Conservation (phyloP, 2,113 vertebrate species). For the Odontophorus gujanensis region DNA sequence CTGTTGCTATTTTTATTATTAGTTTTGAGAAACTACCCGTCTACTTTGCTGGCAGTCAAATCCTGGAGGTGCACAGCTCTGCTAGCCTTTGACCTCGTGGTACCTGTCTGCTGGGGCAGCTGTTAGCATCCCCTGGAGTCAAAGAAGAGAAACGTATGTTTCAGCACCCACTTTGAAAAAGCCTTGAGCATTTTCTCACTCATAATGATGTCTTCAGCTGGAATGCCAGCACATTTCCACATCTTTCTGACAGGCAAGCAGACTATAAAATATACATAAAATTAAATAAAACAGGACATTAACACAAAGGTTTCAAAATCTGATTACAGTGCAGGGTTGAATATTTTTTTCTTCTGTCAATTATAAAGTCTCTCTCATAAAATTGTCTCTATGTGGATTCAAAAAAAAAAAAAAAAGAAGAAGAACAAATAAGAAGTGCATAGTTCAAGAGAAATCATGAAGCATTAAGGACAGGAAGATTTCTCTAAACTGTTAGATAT, state of each 20-base stretch:
- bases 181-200: slow-evolving; percentile 77
- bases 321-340: slow-evolving; percentile 50
- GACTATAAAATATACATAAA: slow-evolving; percentile 78
- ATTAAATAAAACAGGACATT: slow-evolving; percentile 81
- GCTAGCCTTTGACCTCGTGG: slow-evolving; percentile 65
- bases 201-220: slow-evolving; percentile 77
- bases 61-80: slow-evolving; percentile 20
- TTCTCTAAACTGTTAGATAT: slow-evolving; percentile 67
- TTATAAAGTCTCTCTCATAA: slow-evolving; percentile 51
- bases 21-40: slow-evolving; percentile 49
- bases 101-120: slow-evolving; percentile 70
- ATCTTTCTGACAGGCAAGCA: slow-evolving; percentile 77
- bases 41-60: slow-evolving; percentile 28
- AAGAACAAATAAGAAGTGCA: background rate
- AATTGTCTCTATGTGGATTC: too few species aligned
- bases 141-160: slow-evolving; percentile 70
- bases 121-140: slow-evolving; percentile 76
- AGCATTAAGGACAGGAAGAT: slow-evolving; percentile 37
- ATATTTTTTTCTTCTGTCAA: background rate
- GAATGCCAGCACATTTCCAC: slow-evolving; percentile 77
- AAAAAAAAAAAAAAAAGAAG: background rate
- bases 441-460: slow-evolving; percentile 59
- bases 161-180: slow-evolving; percentile 78
- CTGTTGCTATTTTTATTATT: slow-evolving; percentile 41
- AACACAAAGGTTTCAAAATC: slow-evolving; percentile 77